These are phyloP conservation scores for Lamprotornis superbus DNA, from an alignment of 2,113 vertebrate genomes.

Conservation along the genomic window DNA sequence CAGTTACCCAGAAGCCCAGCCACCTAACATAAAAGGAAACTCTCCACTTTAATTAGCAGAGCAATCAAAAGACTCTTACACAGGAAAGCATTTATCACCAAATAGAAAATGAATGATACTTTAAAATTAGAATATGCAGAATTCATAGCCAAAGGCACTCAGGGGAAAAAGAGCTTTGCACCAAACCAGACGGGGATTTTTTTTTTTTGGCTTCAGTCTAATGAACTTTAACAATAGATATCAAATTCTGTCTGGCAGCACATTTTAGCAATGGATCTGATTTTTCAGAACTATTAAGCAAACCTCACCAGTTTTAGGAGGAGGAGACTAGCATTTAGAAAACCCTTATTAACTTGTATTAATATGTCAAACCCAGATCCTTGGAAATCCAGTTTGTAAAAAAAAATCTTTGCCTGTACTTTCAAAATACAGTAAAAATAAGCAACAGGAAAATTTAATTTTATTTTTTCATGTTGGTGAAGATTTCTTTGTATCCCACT, in stretches of 20 bases:
- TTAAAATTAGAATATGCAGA: slow-evolving; percentile 70
- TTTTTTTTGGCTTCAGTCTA: slow-evolving; percentile 57
- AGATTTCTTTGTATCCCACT: not conserved
- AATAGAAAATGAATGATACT: slow-evolving; percentile 64
- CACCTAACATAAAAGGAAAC: slow-evolving; percentile 59
- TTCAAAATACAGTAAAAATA: not conserved
- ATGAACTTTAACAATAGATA: slow-evolving; percentile 57
- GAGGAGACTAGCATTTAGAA: not conserved
- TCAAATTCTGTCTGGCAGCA: slow-evolving; percentile 56
- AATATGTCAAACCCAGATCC: not conserved
- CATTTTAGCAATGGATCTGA: slow-evolving; percentile 15
- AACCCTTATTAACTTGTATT: not conserved
- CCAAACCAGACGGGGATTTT: slow-evolving; percentile 47
- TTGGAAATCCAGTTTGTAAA: not conserved
- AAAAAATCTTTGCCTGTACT: not conserved
- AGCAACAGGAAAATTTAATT: not conserved
- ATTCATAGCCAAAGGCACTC: slow-evolving; percentile 59
- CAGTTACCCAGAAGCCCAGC: slow-evolving; percentile 53
- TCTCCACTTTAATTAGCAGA: slow-evolving; percentile 62
- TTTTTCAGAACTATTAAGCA: slow-evolving; percentile 26
- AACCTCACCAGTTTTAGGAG: not conserved
- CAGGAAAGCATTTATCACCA: slow-evolving; percentile 64
- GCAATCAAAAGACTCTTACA: slow-evolving; percentile 58
- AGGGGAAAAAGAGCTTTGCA: slow-evolving; percentile 49
- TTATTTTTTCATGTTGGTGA: not conserved